Evolutionary conservation across 2,888 invertebrate species (phyloP).

Genomic region (Mycogona germanica): DNA sequence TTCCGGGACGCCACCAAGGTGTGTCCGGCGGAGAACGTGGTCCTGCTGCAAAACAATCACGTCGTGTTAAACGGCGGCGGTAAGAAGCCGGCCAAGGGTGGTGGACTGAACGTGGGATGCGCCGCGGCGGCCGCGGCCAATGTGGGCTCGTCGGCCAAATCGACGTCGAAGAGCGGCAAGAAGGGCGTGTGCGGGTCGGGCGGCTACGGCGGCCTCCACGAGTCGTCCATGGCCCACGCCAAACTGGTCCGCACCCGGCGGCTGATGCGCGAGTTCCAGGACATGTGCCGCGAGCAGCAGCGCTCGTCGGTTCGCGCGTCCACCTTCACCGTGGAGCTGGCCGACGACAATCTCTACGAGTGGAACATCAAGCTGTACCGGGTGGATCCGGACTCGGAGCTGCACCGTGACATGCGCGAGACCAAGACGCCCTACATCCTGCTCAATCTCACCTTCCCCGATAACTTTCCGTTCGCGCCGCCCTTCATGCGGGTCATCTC

Average conservation of each 20-base stretch:
- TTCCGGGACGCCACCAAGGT: conserved; percentile 19
- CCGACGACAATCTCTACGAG: conserved; percentile 75
- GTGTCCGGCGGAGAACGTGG: conserved; percentile 15
- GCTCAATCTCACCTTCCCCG: conserved; percentile 52
- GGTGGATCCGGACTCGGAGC: conserved; percentile 70
- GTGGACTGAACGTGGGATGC: neutral
- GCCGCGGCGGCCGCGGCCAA: neutral
- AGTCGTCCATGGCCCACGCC: conserved; percentile 29
- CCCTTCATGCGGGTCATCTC: conserved; percentile 59
- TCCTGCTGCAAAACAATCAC: neutral
- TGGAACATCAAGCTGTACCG: conserved; percentile 73
- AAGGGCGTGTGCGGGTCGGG: neutral
- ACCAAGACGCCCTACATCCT: conserved; percentile 59
- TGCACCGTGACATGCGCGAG: conserved; percentile 57
- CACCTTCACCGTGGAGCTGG: conserved; percentile 62
- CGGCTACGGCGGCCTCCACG: conserved; percentile 1
- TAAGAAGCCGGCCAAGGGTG: neutral
- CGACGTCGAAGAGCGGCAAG: neutral
- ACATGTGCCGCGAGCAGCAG: conserved; percentile 24
- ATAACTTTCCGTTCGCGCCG: conserved; percentile 79
- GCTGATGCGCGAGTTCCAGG: conserved; percentile 64
- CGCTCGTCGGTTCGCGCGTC: conserved; percentile 23
- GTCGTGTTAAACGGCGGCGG: neutral
- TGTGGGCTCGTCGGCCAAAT: neutral
- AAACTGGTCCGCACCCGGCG: conserved; percentile 58